These are phyloP conservation scores for Stegana nigrithorax DNA, from an alignment of 2,888 invertebrate species.

Conservation along the genomic window DNA sequence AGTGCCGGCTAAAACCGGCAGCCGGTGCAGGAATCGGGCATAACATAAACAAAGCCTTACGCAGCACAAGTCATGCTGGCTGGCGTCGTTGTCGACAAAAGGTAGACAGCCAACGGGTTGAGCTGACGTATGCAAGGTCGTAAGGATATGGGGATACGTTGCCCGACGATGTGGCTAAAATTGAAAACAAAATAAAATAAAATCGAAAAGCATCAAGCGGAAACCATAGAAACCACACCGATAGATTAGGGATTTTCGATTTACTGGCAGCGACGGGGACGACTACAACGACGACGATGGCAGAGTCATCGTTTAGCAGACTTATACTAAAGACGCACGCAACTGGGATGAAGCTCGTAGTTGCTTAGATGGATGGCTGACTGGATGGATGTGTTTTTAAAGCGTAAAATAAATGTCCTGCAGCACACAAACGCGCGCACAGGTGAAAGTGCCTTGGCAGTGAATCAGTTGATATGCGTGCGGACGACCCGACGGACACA, in stretches of 20 bases:
- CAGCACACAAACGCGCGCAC: constrained; percentile 1
- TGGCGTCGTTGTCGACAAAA: not conserved
- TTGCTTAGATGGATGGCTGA: not conserved
- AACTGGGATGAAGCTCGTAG: not conserved
- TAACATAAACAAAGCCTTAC: constrained; percentile 2
- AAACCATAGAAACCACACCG: constrained; percentile 35
- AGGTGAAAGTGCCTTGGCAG: constrained; percentile 9
- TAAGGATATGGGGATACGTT: not conserved
- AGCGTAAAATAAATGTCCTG: constrained; percentile 20
- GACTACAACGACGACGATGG: not conserved
- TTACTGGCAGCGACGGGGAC: constrained; percentile 8
- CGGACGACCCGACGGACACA: not conserved
- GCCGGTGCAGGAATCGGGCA: constrained; percentile 5
- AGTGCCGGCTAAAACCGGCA: not conserved
- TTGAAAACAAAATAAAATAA: constrained; percentile 29
- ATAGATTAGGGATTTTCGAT: constrained; percentile 42
- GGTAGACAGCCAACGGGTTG: not conserved
- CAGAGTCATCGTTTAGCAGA: not conserved
- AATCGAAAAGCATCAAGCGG: constrained; percentile 19
- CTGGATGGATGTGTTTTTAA: constrained; percentile 7
- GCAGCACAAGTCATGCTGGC: constrained; percentile 17
- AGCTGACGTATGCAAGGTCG: not conserved
- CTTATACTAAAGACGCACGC: not conserved
- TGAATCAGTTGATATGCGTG: not conserved
- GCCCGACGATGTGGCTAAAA: constrained; percentile 16